These are phyloP conservation scores for Andricus grossulariae DNA, from an alignment of 1,140 invertebrate genomes.

Conservation along the genomic window DNA sequence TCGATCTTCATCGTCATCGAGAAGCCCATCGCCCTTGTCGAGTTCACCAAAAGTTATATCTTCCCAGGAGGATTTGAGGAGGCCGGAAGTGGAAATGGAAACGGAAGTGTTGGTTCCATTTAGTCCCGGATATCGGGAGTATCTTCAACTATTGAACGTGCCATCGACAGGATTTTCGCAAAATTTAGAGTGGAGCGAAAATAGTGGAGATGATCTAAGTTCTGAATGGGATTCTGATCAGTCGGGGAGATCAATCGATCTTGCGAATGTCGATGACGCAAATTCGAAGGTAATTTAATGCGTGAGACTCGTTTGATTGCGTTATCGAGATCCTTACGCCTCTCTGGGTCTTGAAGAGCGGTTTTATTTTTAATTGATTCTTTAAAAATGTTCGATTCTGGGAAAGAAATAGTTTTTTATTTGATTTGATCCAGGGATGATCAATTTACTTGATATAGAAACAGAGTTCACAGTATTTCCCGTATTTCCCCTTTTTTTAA, in stretches of 20 bases:
- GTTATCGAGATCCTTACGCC: background rate
- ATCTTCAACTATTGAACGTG: constrained; percentile 85
- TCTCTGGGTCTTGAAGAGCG: background rate
- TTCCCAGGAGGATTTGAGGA: constrained; percentile 4
- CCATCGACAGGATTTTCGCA: constrained; percentile 74
- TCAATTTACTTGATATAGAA: too few relatives aligned
- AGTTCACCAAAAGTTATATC: background rate
- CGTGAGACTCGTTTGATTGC: constrained; percentile 10
- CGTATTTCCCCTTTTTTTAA: too few relatives aligned
- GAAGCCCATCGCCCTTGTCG: constrained; percentile 62
- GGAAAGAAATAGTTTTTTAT: too few relatives aligned
- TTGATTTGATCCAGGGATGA: too few relatives aligned
- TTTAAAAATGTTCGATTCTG: too few relatives aligned
- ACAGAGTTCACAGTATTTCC: too few relatives aligned
- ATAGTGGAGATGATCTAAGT: constrained; percentile 90
- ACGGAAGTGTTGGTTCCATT: constrained; percentile 1
- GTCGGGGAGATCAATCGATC: constrained; percentile 57
- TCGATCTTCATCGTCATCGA: constrained; percentile 62
- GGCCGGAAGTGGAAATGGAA: background rate
- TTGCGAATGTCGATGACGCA: constrained; percentile 45
- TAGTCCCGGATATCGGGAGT: constrained; percentile 84
- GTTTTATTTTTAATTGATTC: background rate
- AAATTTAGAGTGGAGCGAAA: constrained; percentile 85
- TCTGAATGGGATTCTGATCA: constrained; percentile 93
- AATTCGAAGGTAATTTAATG: constrained; percentile 61